Conservation (phyloP, 1,140 invertebrate genomes). For the Varroa destructor region DNA sequence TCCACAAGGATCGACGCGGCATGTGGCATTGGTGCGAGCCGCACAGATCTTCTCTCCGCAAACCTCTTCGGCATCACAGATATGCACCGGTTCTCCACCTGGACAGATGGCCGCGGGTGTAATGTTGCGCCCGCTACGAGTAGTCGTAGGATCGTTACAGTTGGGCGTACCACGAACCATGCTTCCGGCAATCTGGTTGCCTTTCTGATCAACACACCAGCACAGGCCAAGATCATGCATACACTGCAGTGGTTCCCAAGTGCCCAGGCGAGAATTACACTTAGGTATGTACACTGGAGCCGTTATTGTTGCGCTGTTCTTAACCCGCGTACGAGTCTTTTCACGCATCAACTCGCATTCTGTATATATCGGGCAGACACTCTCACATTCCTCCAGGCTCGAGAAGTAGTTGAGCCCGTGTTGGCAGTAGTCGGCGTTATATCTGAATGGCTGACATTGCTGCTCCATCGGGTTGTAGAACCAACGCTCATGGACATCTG, state of each 20-base stretch:
- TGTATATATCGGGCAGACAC: slow-evolving; percentile 50
- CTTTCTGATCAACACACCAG: slow-evolving; percentile 67
- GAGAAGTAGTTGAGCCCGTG: slow-evolving; percentile 80
- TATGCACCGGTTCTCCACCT: slow-evolving; percentile 38
- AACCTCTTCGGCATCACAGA: slow-evolving; percentile 38
- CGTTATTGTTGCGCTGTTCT: slow-evolving; percentile 49
- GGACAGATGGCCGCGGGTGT: slow-evolving; percentile 36
- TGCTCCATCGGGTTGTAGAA: slow-evolving; percentile 64
- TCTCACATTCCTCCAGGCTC: slow-evolving; percentile 62
- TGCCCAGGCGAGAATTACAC: slow-evolving; percentile 42
- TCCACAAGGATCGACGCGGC: slow-evolving; percentile 41
- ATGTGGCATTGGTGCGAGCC: slow-evolving; percentile 40
- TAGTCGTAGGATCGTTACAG: slow-evolving; percentile 16
- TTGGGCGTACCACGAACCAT: slow-evolving; percentile 49
- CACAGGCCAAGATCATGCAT: slow-evolving; percentile 62
- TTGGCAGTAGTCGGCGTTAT: slow-evolving; percentile 50
- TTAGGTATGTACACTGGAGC: slow-evolving; percentile 38
- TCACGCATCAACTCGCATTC: slow-evolving; percentile 58
- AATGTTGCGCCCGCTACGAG: slow-evolving; percentile 5
- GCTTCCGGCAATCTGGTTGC: slow-evolving; percentile 61
- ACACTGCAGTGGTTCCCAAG: slow-evolving; percentile 66
- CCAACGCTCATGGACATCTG: slow-evolving; percentile 47
- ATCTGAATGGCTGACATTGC: slow-evolving; percentile 55
- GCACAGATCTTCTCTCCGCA: slow-evolving; percentile 40
- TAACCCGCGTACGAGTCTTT: slow-evolving; percentile 55